Base-by-base conservation (phyloP, 2,113 vertebrate genomes). In the Silurus asotus region DNA sequence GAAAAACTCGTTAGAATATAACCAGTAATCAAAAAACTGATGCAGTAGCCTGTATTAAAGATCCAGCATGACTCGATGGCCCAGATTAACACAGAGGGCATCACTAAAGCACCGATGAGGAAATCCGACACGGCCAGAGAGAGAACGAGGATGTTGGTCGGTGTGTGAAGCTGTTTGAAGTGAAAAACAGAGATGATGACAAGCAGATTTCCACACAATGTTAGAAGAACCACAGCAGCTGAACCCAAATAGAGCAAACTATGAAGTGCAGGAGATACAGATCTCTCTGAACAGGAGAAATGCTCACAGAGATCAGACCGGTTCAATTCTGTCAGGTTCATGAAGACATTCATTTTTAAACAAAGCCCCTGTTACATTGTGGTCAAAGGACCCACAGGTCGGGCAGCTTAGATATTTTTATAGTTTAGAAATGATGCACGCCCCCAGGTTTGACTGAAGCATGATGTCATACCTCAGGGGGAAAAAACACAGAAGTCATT, bases 11-110 rank as follows among this genome's bases (percentile, higher is more conserved):
- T 72, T 3, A 88, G 61, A 58, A 84, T 20, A 48, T 65, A 89
- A 62, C 59, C 64, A 25, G 70, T 75, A 5, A 76, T 59, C 14
- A 75, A 48, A 72, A 72, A 77, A 48, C 78, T n/a, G 19, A 82
- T 58, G 72, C 88, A 89, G n/a, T 74, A 67, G 8, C 59, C 5
- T 15, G 62, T 19, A 7, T 87, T 87, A 75, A 87, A 86, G 17
- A 70, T 70, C 67, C 67, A 70, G 2, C 67, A 70, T 45, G 67
- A 70, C 67, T 70, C 67, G 1, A 19, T 48, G 0, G 6, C 2
- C 67, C 67, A 70, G 7, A 70, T 45, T 8, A 70, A 70, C 67
- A 70, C 28, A 4, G 67, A 37, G 2, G 67, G 67, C 28, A 70
- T 70, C 15, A 70, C 14, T 45, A 70, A 45, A 45, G 67, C 67